Conservation (phyloP, 2,797 vertebrate species). For the Esox lucius region DNA sequence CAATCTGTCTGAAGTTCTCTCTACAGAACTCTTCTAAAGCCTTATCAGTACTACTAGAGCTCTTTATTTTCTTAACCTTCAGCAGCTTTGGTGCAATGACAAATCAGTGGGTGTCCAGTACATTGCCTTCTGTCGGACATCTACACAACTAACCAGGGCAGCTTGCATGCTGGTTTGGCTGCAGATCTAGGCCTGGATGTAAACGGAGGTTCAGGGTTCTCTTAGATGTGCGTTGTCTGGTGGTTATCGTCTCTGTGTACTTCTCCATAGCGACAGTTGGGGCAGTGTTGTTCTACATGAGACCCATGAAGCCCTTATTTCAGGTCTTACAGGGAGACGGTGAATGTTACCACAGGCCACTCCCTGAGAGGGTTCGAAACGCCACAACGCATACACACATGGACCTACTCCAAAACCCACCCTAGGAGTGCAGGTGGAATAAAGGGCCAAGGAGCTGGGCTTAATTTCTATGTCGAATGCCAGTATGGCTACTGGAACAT, state of each 20-base stretch:
- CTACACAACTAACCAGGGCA: conserved; percentile 42
- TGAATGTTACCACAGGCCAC: conserved; percentile 13
- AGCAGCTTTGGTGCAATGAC: conserved; percentile 36
- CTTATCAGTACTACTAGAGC: conserved; percentile 36
- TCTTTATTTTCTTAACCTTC: neutral
- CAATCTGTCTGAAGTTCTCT: conserved; percentile 8
- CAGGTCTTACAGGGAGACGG: neutral
- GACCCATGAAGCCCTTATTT: neutral
- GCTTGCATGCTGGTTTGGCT: conserved; percentile 44
- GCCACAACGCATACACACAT: neutral
- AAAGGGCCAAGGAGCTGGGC: neutral
- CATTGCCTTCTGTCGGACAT: conserved; percentile 25
- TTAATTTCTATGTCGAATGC: neutral
- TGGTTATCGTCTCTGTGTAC: conserved; percentile 18
- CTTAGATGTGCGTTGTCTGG: conserved; percentile 8
- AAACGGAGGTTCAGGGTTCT: neutral
- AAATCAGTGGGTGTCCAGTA: conserved; percentile 51
- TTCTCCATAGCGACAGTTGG: conserved; percentile 30
- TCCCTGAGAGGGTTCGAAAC: conserved; percentile 20
- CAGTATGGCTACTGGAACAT: neutral
- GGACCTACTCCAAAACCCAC: neutral
- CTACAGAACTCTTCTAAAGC: conserved; percentile 31
- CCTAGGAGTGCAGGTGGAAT: neutral
- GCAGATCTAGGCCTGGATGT: conserved; percentile 11
- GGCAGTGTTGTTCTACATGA: conserved; percentile 37